Evolutionary conservation across 2,888 invertebrate genomes (phyloP).

Genomic region (Dasysyrphus albostriatus): DNA sequence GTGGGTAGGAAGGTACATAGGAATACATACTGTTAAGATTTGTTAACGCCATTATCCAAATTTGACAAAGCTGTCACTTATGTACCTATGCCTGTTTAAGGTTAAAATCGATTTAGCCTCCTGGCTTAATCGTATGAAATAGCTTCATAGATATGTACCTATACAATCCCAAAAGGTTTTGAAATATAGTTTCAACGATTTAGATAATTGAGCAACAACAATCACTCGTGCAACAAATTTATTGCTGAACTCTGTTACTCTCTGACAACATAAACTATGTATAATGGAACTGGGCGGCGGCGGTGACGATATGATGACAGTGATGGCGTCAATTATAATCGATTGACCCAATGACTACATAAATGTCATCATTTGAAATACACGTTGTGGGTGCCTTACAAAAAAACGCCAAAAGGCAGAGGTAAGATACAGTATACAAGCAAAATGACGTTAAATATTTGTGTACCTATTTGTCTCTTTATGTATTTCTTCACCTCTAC

Average conservation of each 20-base stretch:
- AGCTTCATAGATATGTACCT: background rate
- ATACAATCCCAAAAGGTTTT: slow-evolving; percentile 41
- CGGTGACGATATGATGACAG: slow-evolving; percentile 25
- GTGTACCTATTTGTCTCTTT: background rate
- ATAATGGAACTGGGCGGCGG: slow-evolving; percentile 45
- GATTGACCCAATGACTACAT: slow-evolving; percentile 66
- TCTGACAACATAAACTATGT: slow-evolving; percentile 63
- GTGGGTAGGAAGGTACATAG: background rate
- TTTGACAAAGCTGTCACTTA: slow-evolving; percentile 58
- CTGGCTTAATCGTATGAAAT: slow-evolving; percentile 24
- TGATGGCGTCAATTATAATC: slow-evolving; percentile 64
- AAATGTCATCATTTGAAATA: slow-evolving; percentile 51
- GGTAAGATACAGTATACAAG: background rate
- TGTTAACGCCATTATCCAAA: slow-evolving; percentile 41
- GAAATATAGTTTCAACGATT: slow-evolving; percentile 72
- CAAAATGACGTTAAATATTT: slow-evolving; percentile 32
- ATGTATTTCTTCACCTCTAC: background rate
- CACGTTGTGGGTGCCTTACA: slow-evolving; percentile 7
- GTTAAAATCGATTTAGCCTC: slow-evolving; percentile 64
- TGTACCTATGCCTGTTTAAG: slow-evolving; percentile 57
- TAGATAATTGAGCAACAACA: slow-evolving; percentile 69
- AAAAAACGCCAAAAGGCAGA: no score
- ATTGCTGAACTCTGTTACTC: slow-evolving; percentile 33
- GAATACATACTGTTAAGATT: slow-evolving; percentile 12
- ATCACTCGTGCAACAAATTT: slow-evolving; percentile 63